A percentile compares a stretch with the other conserved stretches of the same genome.
Conservation (phyloP, 2,888 invertebrate species). For the Cistogaster globosa region DNA sequence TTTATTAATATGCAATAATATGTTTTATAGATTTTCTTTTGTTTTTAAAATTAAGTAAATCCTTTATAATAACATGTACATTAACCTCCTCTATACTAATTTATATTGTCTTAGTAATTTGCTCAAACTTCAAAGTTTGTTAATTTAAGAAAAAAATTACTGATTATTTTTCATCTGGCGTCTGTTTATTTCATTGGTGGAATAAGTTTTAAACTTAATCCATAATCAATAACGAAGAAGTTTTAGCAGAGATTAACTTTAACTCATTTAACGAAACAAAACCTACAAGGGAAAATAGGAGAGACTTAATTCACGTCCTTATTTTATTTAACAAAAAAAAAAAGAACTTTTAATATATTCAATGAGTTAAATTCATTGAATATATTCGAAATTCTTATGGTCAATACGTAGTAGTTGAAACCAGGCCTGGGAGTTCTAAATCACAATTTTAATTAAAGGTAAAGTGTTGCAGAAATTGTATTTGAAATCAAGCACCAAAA, state of each 20-base stretch:
- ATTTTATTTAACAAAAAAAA: no score
- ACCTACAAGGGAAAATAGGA: conserved; percentile 72
- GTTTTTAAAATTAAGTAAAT: not conserved
- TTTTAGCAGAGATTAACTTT: conserved; percentile 64
- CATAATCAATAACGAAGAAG: conserved; percentile 76
- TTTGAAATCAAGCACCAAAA: no score
- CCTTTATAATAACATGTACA: not conserved
- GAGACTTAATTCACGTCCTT: conserved; percentile 13
- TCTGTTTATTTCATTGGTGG: conserved; percentile 43
- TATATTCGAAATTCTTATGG: no score
- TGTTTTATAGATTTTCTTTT: conserved; percentile 2
- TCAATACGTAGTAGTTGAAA: no score
- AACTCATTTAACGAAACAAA: conserved; percentile 73
- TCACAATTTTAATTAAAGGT: no score
- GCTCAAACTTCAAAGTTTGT: conserved; percentile 47
- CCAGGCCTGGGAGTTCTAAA: no score
- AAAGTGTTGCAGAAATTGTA: no score
- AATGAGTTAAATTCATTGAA: no score
- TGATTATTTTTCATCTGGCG: conserved; percentile 35
- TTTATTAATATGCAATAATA: conserved; percentile 26
- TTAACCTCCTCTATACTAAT: not conserved
- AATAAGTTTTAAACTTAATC: conserved; percentile 77
- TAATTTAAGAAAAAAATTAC: conserved; percentile 43
- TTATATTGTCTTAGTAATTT: conserved; percentile 26
- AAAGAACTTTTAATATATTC: no score